These are phyloP conservation scores for Tethea ocularis DNA, from an alignment of 2,888 invertebrate genomes.

Conservation along the genomic window DNA sequence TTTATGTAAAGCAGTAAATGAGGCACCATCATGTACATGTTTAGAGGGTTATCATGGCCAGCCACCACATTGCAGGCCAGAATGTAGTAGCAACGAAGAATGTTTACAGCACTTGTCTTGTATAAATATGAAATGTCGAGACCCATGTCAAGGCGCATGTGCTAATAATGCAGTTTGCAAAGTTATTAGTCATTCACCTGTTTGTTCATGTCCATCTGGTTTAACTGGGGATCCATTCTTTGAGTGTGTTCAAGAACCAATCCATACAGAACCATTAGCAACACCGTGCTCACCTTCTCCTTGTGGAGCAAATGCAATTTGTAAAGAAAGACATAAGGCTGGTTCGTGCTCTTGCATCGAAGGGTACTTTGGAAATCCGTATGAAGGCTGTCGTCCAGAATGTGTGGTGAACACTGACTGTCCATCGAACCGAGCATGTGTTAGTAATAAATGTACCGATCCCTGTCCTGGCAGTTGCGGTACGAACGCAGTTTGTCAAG, in stretches of 20 bases:
- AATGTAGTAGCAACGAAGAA: slow-evolving; percentile 91
- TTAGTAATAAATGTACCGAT: slow-evolving; percentile 88
- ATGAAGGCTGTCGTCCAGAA: slow-evolving; percentile 90
- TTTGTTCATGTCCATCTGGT: slow-evolving; percentile 87
- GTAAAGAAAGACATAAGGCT: slow-evolving; percentile 83
- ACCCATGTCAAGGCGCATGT: slow-evolving; percentile 89
- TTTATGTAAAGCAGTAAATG: slow-evolving; percentile 87
- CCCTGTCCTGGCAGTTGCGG: slow-evolving; percentile 92
- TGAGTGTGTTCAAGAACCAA: slow-evolving; percentile 78
- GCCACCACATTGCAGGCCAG: slow-evolving; percentile 90
- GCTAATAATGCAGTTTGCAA: slow-evolving; percentile 89
- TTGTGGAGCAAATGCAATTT: slow-evolving; percentile 86
- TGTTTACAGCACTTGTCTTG: slow-evolving; percentile 88
- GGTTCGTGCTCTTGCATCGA: slow-evolving; percentile 88
- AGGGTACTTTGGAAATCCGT: slow-evolving; percentile 90
- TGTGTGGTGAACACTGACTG: slow-evolving; percentile 90
- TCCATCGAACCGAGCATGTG: slow-evolving; percentile 87
- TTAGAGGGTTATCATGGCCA: slow-evolving; percentile 86
- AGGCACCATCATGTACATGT: slow-evolving; percentile 90
- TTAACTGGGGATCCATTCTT: slow-evolving; percentile 91
- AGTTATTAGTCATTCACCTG: slow-evolving; percentile 90
- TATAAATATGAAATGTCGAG: slow-evolving; percentile 89
- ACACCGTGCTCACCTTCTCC: slow-evolving; percentile 86
- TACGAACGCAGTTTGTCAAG: slow-evolving; percentile 88
- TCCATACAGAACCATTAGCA: slow-evolving; percentile 59